Evolutionary conservation across 1,140 invertebrate genomes (phyloP), one percentile per base, ranked within the genome.

Genomic region (Zaprionus davidi): DNA sequence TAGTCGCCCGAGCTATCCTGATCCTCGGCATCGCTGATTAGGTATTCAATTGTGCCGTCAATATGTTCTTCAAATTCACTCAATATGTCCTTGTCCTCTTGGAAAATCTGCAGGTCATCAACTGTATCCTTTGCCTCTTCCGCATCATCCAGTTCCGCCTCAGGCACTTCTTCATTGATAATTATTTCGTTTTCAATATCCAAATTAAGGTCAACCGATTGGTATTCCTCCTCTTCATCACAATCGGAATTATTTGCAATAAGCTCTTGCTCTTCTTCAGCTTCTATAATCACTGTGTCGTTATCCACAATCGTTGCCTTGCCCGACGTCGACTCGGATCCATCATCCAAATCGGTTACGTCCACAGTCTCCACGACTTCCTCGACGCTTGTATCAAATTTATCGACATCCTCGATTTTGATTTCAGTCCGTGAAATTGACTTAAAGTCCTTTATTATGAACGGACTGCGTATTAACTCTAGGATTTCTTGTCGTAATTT

Each of bases 111-210:
- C 4, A 75, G 15, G 1, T 85, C 78, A 13, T 76, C 76, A 17
- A 70, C 46, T 9, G 59, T 53, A 26, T 71, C 71, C 15, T 75
- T 53, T 6, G 15, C 51, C 12, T 70, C 70, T 11, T 44, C 31
- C 9, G 9, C 9, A 34, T 11, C 69, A 15, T 77, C 68, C 11
- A 77, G 26, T 11, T 83, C 76, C 20, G 70, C 75, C 5, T 71
- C 76, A 7, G 71, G 26, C 15, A 56, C 60, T 20, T 78, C 81
- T 44, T 90, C 85, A 62, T 87, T 81, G 41, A 90, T 90, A 36
- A 90, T 84, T 36, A 90, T 90, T 28, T 90, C 85, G 44, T 82
- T 90, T 12, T 90, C 85, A 24, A 90, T 90, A 59, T 90, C 81
- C 28, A 86, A 65, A 9, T 88, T 81, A 20, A 90, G 31, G 31